Conservation (phyloP, 2,888 invertebrate species). For the Callyntrura guangdongensis region DNA sequence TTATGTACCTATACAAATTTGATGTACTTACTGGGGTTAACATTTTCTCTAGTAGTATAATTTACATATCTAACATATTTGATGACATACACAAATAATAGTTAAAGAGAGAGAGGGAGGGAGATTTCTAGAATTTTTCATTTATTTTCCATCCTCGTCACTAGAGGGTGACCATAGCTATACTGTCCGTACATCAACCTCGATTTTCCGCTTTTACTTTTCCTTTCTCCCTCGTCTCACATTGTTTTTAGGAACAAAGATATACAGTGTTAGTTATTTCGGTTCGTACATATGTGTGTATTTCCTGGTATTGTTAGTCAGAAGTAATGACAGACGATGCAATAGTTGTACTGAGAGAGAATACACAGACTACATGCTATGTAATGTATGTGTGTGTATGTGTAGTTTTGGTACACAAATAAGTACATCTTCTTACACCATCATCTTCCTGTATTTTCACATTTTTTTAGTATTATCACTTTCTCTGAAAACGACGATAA, state of each 20-base stretch:
- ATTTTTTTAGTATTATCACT: constrained; percentile 45
- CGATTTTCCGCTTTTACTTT: neutral
- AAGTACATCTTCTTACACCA: neutral
- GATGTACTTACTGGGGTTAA: neutral
- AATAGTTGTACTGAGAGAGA: neutral
- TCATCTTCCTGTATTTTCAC: neutral
- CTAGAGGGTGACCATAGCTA: constrained; percentile 18
- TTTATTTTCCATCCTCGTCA: neutral
- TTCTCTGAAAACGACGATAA: constrained; percentile 40
- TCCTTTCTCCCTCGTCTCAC: neutral
- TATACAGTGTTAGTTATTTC: too few species aligned
- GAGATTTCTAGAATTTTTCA: neutral
- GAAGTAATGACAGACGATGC: too few species aligned
- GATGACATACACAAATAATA: neutral
- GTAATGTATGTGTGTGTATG: neutral
- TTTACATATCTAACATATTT: neutral
- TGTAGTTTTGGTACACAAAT: neutral
- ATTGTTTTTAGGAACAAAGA: neutral
- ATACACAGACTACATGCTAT: neutral
- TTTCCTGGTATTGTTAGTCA: too few species aligned
- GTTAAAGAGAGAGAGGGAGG: neutral
- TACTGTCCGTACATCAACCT: neutral
- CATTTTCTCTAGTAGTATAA: neutral
- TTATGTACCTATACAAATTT: too few species aligned
- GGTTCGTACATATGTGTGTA: too few species aligned